Evolutionary conservation across 1,140 invertebrate genomes (phyloP).

Genomic region (Scaptomyza montana): DNA sequence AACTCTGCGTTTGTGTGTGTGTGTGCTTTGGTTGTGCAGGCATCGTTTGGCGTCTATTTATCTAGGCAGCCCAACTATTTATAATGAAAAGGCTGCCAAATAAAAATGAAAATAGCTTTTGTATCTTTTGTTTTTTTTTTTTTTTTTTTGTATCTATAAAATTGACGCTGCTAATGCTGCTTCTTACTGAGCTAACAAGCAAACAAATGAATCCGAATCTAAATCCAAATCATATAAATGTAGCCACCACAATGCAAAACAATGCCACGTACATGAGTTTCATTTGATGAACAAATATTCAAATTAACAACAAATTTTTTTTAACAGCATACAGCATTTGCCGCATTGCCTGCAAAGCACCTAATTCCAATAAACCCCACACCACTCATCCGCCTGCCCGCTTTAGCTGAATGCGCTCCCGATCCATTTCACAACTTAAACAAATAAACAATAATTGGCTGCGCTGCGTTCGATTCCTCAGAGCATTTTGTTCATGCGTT

Average conservation of each 20-base stretch:
- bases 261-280: conserved; percentile 42
- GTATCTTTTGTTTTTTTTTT: conserved; percentile 29
- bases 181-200: conserved; percentile 11
- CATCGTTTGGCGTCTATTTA: conserved; percentile 53
- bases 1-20: neutral
- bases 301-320: conserved; percentile 44
- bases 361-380: conserved; percentile 12
- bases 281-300: conserved; percentile 21
- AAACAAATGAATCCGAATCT: conserved; percentile 5
- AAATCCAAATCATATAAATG: conserved; percentile 24
- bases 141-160: conserved; percentile 53
- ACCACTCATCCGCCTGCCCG: no score
- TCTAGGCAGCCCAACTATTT: conserved; percentile 75
- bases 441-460: conserved; percentile 75
- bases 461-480: conserved; percentile 53
- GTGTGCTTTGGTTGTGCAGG: neutral
- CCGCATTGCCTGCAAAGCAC: conserved; percentile 39
- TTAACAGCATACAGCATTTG: conserved; percentile 36
- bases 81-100: conserved; percentile 75
- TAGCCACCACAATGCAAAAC: conserved; percentile 39
- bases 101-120: conserved; percentile 72
- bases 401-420: neutral
- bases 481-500: conserved; percentile 43
- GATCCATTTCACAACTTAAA: conserved; percentile 24
- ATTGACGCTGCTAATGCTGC: conserved; percentile 19